These are phyloP conservation scores for Syrphus vitripennis DNA, from an alignment of 2,888 invertebrate genomes.

Conservation along the genomic window DNA sequence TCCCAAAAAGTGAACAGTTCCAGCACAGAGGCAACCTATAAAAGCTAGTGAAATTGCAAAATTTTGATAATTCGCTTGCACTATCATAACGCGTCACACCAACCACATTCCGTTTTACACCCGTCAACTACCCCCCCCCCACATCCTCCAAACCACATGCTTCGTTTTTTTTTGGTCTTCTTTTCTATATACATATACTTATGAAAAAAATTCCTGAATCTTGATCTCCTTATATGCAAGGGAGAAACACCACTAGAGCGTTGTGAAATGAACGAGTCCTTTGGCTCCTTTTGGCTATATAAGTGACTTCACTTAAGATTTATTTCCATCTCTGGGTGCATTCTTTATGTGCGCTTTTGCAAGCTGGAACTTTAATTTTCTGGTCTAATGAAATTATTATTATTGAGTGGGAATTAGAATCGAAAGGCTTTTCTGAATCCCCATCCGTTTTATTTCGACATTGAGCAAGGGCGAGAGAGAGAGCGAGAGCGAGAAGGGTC, in stretches of 20 bases:
- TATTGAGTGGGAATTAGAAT: conserved; percentile 55
- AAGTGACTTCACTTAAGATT: conserved; percentile 56
- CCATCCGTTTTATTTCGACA: conserved; percentile 5
- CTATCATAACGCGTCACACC: not conserved
- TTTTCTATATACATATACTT: too few species aligned
- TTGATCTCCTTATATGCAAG: conserved; percentile 23
- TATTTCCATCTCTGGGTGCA: conserved; percentile 36
- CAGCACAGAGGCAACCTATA: conserved; percentile 8
- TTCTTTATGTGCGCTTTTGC: conserved; percentile 38
- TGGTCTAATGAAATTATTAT: conserved; percentile 70
- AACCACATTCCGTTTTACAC: not conserved
- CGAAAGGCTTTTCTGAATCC: conserved; percentile 13
- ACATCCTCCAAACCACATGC: not conserved
- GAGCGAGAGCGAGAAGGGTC: not conserved
- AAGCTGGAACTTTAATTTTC: conserved; percentile 68
- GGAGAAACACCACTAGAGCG: conserved; percentile 6
- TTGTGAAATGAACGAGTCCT: conserved; percentile 29
- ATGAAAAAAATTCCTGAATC: conserved; percentile 8
- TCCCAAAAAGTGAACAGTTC: not conserved
- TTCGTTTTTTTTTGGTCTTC: not conserved
- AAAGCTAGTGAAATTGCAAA: conserved; percentile 53
- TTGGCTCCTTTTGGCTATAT: conserved; percentile 26
- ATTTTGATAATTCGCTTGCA: conserved; percentile 32
- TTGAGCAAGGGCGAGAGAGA: not conserved
- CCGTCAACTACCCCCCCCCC: not conserved